Conservation (phyloP, 2,797 vertebrate species). For the Pipistrellus pipistrellus region DNA sequence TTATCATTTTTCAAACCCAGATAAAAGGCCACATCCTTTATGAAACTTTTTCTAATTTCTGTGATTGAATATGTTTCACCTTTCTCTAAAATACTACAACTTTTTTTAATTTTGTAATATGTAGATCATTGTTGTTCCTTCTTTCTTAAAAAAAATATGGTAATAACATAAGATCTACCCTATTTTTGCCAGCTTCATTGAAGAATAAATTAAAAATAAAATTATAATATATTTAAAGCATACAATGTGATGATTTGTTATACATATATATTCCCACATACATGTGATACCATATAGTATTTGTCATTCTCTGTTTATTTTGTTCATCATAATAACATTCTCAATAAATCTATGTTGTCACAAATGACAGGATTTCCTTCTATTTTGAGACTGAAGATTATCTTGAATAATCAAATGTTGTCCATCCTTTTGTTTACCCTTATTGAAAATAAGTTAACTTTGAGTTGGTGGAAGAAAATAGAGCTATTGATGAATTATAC, state of each 20-base stretch:
- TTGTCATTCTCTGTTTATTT: background rate
- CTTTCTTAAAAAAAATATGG: background rate
- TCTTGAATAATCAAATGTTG: background rate
- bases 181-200: background rate
- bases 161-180: background rate
- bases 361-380: background rate
- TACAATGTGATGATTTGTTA: background rate
- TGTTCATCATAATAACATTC: background rate
- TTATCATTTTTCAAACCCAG: background rate
- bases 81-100: background rate
- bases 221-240: background rate
- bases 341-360: background rate
- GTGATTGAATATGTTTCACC: background rate
- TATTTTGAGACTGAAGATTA: background rate
- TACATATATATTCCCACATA: background rate
- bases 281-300: too few relatives aligned
- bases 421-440: background rate
- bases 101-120: background rate
- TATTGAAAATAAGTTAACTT: background rate
- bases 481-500: background rate
- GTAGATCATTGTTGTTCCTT: background rate
- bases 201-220: background rate
- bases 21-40: background rate
- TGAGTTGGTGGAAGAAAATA: background rate
- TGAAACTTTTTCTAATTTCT: background rate